Conservation (phyloP, 2,797 vertebrate genomes). For the Sphenopsis melanotis region DNA sequence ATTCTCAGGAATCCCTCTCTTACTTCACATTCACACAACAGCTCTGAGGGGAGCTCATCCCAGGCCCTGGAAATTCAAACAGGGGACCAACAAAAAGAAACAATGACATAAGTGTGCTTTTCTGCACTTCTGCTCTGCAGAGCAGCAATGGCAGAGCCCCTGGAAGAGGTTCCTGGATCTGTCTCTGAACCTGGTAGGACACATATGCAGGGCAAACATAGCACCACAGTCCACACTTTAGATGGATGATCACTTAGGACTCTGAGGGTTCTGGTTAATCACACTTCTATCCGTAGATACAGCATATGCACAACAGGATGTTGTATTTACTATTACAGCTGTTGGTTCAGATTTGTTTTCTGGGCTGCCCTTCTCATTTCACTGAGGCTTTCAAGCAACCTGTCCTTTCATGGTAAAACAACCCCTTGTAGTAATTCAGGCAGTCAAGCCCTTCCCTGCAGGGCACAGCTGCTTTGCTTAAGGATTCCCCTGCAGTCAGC, state of each 20-base stretch:
- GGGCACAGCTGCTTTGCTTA: not conserved
- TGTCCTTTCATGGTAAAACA: constrained; percentile 12
- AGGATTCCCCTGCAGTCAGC: not conserved
- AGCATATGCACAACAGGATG: not conserved
- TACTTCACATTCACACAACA: not conserved
- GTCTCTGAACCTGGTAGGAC: not conserved
- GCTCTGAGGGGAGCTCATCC: not conserved
- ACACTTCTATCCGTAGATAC: not conserved
- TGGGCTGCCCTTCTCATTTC: not conserved
- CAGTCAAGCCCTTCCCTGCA: not conserved
- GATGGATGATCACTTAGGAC: not conserved
- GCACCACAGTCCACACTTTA: not conserved
- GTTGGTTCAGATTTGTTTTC: not conserved
- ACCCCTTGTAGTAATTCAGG: not conserved
- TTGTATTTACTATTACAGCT: not conserved
- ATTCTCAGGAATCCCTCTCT: not conserved
- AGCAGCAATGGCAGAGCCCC: not conserved
- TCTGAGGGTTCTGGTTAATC: not conserved
- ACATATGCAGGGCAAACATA: rapidly evolving
- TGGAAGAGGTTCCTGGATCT: not conserved
- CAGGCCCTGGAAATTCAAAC: not conserved
- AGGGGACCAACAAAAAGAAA: not conserved
- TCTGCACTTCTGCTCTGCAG: not conserved
- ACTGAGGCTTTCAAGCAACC: not conserved
- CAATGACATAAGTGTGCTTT: not conserved